phyloP scores from a whole-genome alignment of 2,113 vertebrate species.

The Cryptomyrus ogoouensis region DNA sequence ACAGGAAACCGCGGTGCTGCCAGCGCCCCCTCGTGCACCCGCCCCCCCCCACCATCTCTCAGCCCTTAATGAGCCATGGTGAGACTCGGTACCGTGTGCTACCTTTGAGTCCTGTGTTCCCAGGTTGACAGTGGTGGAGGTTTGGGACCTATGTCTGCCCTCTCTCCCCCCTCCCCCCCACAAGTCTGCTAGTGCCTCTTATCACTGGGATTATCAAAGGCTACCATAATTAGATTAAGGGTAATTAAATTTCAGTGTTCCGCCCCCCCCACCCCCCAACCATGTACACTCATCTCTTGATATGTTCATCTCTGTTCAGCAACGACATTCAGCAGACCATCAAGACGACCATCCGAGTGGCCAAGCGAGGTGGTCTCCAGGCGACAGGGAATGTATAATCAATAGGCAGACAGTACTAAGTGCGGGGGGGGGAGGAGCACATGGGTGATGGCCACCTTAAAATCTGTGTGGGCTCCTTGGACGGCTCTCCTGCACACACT shows the following conservation, averaged over 20 bases:
- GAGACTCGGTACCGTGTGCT: neutral
- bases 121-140: neutral
- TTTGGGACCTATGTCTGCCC: neutral
- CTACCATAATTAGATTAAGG: constrained; percentile 77
- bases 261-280: constrained; percentile 19
- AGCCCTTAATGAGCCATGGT: neutral
- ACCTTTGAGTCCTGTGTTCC: neutral
- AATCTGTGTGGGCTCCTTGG: neutral
- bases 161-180: constrained; percentile 69
- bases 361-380: neutral
- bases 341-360: too few species aligned
- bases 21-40: neutral
- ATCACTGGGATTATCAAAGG: constrained; percentile 91
- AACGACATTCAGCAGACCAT: neutral
- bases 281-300: neutral
- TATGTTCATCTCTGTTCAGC: neutral
- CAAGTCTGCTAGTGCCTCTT: constrained; percentile 72
- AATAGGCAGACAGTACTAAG: neutral
- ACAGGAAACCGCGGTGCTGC: neutral
- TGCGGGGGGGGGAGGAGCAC: neutral
- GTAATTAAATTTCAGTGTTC: constrained; percentile 50
- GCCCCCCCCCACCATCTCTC: neutral
- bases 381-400: neutral
- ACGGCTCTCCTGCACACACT: neutral
- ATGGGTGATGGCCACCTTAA: neutral